phyloP scores from a whole-genome alignment of 37 sponge, comb jelly and placozoan species.

The Halichondria panicea region DNA sequence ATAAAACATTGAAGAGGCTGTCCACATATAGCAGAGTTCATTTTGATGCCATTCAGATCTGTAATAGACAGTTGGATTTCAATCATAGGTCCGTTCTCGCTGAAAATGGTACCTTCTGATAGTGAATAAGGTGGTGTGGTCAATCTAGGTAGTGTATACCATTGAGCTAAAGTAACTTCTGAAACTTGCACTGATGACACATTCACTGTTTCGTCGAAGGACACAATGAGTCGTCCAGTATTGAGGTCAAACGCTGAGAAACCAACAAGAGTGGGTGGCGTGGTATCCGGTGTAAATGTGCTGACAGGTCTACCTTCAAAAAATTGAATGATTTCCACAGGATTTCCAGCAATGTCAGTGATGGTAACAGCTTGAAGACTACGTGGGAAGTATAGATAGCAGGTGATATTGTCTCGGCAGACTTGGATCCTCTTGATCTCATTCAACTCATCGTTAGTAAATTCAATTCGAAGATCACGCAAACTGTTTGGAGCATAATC shows the following conservation, averaged over 20 bases:
- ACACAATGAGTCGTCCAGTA: slow-evolving; percentile 48
- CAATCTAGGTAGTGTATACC: slow-evolving; percentile 17
- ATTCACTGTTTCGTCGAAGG: slow-evolving; percentile 82
- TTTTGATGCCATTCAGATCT: slow-evolving; percentile 73
- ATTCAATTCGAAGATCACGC: slow-evolving; percentile 39
- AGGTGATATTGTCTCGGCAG: slow-evolving; percentile 49
- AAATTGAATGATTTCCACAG: slow-evolving; percentile 12
- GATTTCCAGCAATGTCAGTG: slow-evolving; percentile 69
- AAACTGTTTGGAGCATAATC: background rate
- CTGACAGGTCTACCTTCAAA: slow-evolving; percentile 18
- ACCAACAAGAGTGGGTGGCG: slow-evolving; percentile 44
- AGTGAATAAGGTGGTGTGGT: slow-evolving; percentile 3
- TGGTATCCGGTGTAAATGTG: slow-evolving; percentile 66
- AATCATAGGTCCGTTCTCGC: slow-evolving; percentile 42
- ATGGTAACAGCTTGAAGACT: slow-evolving; percentile 2
- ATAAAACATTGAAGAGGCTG: slow-evolving; percentile 51
- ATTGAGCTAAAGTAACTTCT: slow-evolving; percentile 34
- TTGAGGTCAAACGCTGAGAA: slow-evolving; percentile 75
- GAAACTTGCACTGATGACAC: slow-evolving; percentile 53
- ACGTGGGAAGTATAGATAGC: slow-evolving; percentile 54
- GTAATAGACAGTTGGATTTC: slow-evolving; percentile 27
- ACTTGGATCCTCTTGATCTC: slow-evolving; percentile 64
- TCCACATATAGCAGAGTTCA: slow-evolving; percentile 52
- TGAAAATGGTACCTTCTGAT: slow-evolving; percentile 46
- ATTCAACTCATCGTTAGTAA: slow-evolving; percentile 64